Conservation (phyloP, 2,113 vertebrate genomes). For the Brevimyrus niger region DNA sequence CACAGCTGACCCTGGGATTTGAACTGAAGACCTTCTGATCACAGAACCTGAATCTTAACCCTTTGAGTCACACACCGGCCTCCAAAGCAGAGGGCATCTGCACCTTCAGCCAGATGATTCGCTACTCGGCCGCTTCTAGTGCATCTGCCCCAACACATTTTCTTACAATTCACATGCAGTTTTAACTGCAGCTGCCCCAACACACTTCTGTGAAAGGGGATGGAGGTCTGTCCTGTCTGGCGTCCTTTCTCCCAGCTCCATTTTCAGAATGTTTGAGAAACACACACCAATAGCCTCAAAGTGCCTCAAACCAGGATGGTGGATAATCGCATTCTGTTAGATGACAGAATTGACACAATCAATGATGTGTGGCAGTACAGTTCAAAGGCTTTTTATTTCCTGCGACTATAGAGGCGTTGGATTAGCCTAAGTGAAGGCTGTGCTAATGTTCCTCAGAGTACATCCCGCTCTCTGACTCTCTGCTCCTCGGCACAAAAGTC, state of each 20-base stretch:
- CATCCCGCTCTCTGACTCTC: background rate
- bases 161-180: background rate
- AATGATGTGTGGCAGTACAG: background rate
- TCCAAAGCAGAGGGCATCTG: background rate
- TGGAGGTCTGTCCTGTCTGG: background rate
- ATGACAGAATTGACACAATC: conserved; percentile 8
- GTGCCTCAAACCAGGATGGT: background rate
- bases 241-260: background rate
- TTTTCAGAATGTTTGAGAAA: background rate
- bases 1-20: background rate
- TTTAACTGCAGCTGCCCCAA: background rate
- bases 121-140: background rate
- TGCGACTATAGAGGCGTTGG: conserved; percentile 1
- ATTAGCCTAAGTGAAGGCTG: conserved; percentile 14
- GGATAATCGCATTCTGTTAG: conserved; percentile 7
- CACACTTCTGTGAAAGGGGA: background rate
- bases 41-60: background rate
- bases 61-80: background rate
- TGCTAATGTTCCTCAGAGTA: background rate
- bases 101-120: background rate
- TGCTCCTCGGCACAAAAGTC: background rate
- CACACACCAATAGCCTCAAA: background rate
- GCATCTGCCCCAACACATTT: background rate
- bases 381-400: conserved; percentile 19
- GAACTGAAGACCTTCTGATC: background rate